Evolutionary conservation across 1,140 invertebrate genomes (phyloP), one percentile per base, ranked within the genome.

Genomic region (Trypoxylus dichotomus): DNA sequence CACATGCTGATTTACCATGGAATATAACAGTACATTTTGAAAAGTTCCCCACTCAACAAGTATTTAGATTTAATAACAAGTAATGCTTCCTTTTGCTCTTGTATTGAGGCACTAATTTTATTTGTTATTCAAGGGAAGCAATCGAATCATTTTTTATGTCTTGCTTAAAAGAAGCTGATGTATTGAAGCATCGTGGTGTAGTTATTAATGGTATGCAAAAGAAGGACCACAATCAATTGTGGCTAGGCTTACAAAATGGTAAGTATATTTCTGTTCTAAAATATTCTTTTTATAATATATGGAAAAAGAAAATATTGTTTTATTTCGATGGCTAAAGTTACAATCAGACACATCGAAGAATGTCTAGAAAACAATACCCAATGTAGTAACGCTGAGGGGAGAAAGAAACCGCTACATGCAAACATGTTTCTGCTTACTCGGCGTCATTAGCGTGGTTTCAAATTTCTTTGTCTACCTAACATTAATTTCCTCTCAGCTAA

Each of bases 161-260:
- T 15, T 95, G 94, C 77, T 89, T 99, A 8, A 99, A 99, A 88
- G 98, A 99, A 90, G 97, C 98, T 1, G 98, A 99, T 89, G 94
- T 96, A 3, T 86, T 99, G 0, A 99, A 99, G 87, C 97, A 99
- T 85, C 90, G 94, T 82, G 93, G 94, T 5, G 93, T 96, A 86
- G 91, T 99, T 11, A 94, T 98, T 68, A 96, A 95, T 37, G 92
- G 90, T 79, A 99, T 99, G 97, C 96, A 98, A 83, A 97, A 97
- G 84, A 98, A 98, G 86, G 98, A 99, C 84, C 97, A 99, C 84
- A 97, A 95, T 87, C 96, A 98, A 82, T 88, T 99, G 6, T 99
- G 97, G 97, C 89, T 94, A 54, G 97, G 97, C 27, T 86, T 99
- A 78, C 91, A 94, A 84, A 98, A 99, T 90, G 96, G 95, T 96